Base-by-base conservation (phyloP, 2,113 vertebrate genomes). In the Eptesicus fuscus region DNA sequence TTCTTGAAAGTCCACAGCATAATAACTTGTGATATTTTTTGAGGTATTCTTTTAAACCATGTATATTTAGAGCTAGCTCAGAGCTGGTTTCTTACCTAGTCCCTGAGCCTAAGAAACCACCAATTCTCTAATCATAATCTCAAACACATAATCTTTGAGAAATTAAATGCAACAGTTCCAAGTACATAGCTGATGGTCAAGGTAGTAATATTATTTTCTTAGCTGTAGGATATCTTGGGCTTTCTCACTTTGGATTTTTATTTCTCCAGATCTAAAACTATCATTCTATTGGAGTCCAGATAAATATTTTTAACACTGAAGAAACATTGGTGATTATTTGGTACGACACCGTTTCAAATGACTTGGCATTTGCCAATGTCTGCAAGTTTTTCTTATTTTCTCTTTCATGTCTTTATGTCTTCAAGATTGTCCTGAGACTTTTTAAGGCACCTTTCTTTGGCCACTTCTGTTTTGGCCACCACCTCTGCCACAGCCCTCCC, bases 321-420 rank as follows among this genome's bases (percentile, higher is more conserved):
- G 98, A 97, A 63, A 86, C 97, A 12, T 95, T 98, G 20, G 53
- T 98, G 35, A 97, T 86, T 94, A 44, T 97, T 96, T 98, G 98
- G 94, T 93, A 88, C 84, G 71, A 98, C 12, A 92, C 23, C 7
- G 76, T 37, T 9, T 98, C 95, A 40, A 97, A 96, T 76, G 97
- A 98, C 5, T 89, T 98, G 5, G 3, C 40, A 91, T 77, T 98
- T 98, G 59, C 95, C 83, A 18, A 98, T 95, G 14, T 83, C 97
- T 4, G 71, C 82, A 98, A 97, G 44, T 98, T 98, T 85, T 98
- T 98, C 94, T 96, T 98, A 87, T 98, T 95, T 98, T 99, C 56
- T 99, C 98, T 97, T 98, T 99, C 98, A 99, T 99, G 91, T 97
- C 98, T 99, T 99, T 70, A 99, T 99, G 47, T 98, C 98, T 65